Percentiles rank a stretch among this genome's conserved stretches.
These are phyloP conservation scores for Tetragonula clypearis DNA, from an alignment of 1,140 invertebrate species.

Conservation along the genomic window DNA sequence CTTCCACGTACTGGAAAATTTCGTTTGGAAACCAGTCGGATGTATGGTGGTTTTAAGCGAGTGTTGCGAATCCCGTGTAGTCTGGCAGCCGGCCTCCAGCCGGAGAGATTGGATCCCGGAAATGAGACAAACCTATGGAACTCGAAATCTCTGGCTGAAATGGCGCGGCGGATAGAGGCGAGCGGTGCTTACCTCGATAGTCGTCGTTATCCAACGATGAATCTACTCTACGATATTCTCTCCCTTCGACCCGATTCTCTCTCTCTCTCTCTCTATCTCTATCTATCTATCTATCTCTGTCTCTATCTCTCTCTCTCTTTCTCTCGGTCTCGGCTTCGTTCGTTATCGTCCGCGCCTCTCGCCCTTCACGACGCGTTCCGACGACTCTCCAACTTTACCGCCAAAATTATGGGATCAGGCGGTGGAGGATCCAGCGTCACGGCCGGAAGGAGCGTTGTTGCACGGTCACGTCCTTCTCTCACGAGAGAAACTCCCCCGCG, in stretches of 20 bases:
- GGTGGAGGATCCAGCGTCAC: slow-evolving; percentile 72
- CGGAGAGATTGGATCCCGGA: slow-evolving; percentile 79
- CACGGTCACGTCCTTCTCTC: neutral
- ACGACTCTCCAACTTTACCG: slow-evolving; percentile 59
- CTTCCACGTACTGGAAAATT: neutral
- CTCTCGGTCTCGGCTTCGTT: neutral
- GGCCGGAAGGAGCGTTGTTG: slow-evolving; percentile 14
- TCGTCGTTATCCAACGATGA: slow-evolving; percentile 74
- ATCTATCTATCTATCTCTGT: slow-evolving; percentile 9
- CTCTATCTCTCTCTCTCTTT: neutral
- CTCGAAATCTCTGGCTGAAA: slow-evolving; percentile 55
- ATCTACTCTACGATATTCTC: slow-evolving; percentile 69
- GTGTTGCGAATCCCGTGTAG: slow-evolving; percentile 53
- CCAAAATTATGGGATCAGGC: slow-evolving; percentile 76
- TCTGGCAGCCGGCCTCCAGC: slow-evolving; percentile 68
- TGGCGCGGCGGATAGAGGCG: slow-evolving; percentile 67
- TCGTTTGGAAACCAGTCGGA: neutral
- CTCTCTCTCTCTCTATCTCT: slow-evolving; percentile 2
- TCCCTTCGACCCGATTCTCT: neutral
- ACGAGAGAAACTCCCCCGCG: neutral
- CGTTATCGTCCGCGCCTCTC: slow-evolving; percentile 14
- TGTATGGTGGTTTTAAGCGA: slow-evolving; percentile 24
- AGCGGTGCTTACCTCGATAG: slow-evolving; percentile 70
- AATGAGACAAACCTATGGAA: slow-evolving; percentile 80
- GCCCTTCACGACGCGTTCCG: slow-evolving; percentile 40